Conservation (phyloP, 1,140 invertebrate species). For the Cherax destructor region DNA sequence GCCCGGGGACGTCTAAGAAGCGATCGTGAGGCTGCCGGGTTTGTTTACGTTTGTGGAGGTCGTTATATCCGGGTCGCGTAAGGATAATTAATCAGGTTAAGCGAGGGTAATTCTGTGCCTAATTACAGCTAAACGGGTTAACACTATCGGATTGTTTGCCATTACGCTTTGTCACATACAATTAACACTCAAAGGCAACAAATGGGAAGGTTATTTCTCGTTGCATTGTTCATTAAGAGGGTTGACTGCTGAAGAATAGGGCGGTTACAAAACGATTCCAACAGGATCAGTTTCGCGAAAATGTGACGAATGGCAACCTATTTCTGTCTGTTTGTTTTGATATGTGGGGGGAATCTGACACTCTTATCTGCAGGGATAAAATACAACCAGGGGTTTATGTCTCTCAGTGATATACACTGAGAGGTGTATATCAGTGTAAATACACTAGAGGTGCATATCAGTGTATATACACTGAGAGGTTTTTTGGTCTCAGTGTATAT, state of each 20-base stretch:
- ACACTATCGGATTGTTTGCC: neutral
- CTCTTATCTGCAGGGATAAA: no score
- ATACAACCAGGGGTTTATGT: no score
- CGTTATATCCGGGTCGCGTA: neutral
- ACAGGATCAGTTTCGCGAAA: neutral
- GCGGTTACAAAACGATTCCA: conserved; percentile 20
- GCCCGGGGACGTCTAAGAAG: neutral
- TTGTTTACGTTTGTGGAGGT: neutral
- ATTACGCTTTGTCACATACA: conserved; percentile 15
- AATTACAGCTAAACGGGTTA: conserved; percentile 22
- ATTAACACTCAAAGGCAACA: conserved; percentile 4
- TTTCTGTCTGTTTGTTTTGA: neutral
- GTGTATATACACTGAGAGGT: no score
- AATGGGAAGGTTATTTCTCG: conserved; percentile 1
- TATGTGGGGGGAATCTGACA: neutral
- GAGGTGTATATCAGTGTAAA: no score
- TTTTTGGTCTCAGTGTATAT: no score
- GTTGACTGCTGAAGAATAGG: neutral
- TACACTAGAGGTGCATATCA: no score
- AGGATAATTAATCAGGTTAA: conserved; percentile 12
- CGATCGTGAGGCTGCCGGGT: neutral
- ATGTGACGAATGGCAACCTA: neutral
- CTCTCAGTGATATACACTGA: no score
- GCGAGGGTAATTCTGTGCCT: neutral
- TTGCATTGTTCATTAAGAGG: conserved; percentile 9